Evolutionary conservation across 1,140 invertebrate species (phyloP).

Genomic region (Plectus sambesii): DNA sequence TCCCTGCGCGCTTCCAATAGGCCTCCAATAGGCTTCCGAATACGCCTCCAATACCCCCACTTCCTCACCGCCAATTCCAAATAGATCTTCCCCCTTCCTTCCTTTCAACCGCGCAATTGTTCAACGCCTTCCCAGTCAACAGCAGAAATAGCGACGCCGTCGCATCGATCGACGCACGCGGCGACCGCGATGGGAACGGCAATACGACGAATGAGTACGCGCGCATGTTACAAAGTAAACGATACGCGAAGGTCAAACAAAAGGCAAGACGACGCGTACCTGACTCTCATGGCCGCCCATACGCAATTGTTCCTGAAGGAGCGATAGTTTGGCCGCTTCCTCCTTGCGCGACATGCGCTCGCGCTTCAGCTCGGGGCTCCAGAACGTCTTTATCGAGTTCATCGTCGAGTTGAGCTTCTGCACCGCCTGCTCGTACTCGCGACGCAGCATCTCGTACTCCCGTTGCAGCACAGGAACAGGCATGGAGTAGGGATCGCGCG

Average conservation of each 20-base stretch:
- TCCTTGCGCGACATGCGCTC: conserved; percentile 88
- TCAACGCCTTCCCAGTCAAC: too few species aligned
- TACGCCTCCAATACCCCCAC: too few species aligned
- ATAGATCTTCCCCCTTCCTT: too few species aligned
- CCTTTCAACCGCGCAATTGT: too few species aligned
- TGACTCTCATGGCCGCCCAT: not conserved
- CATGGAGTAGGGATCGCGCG: not conserved
- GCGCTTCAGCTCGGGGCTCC: conserved; percentile 97
- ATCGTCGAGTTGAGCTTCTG: conserved; percentile 95
- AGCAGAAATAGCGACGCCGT: not conserved
- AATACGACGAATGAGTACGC: not conserved
- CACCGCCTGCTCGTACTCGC: conserved; percentile 88
- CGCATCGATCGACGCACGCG: not conserved
- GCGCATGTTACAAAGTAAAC: conserved; percentile 7
- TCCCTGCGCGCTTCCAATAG: too few species aligned
- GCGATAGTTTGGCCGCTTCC: conserved; percentile 56
- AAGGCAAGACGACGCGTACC: not conserved
- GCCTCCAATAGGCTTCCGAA: too few species aligned
- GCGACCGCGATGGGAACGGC: not conserved
- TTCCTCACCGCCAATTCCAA: too few species aligned
- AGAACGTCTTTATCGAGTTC: conserved; percentile 99
- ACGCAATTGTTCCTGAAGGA: not conserved
- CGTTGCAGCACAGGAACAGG: conserved; percentile 63
- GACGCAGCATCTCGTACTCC: conserved; percentile 88
- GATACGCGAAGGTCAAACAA: too few species aligned